phyloP scores from a whole-genome alignment of 2,113 vertebrate species.

The Falcunculus frontatus region DNA sequence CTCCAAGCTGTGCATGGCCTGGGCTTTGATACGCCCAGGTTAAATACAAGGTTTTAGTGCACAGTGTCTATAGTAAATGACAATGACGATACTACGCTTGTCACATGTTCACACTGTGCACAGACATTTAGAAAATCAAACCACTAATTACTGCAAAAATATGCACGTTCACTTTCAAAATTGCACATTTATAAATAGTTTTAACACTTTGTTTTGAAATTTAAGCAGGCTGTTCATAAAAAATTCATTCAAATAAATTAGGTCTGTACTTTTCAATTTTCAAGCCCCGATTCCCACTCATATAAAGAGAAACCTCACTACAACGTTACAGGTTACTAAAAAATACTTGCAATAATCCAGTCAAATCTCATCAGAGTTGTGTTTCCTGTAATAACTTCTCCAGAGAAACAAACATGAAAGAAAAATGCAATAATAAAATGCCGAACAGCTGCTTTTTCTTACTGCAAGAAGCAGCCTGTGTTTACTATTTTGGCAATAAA shows the following conservation, averaged over 20 bases:
- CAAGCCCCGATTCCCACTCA: neutral
- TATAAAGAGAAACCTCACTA: neutral
- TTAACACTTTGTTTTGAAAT: neutral
- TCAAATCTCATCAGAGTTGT: neutral
- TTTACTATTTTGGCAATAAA: rapidly evolving
- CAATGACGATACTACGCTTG: rapidly evolving
- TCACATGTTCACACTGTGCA: neutral
- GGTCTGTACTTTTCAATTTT: neutral
- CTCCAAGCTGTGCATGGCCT: neutral
- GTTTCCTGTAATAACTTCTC: neutral
- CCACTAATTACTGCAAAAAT: neutral
- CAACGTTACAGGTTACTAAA: neutral
- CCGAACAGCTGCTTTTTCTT: neutral
- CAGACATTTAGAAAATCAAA: neutral
- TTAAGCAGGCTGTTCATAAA: neutral
- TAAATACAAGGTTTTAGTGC: neutral
- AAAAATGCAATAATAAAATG: neutral
- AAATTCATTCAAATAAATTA: neutral
- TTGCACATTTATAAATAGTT: neutral
- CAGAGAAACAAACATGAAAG: neutral
- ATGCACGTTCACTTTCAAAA: neutral
- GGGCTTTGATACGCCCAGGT: neutral
- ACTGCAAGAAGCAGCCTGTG: neutral
- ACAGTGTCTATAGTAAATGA: neutral
- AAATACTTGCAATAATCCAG: neutral